Percentiles rank a stretch among this genome's conserved stretches.
These are phyloP conservation scores for Zosterops lateralis DNA, from an alignment of 2,113 vertebrate genomes.

Conservation along the genomic window DNA sequence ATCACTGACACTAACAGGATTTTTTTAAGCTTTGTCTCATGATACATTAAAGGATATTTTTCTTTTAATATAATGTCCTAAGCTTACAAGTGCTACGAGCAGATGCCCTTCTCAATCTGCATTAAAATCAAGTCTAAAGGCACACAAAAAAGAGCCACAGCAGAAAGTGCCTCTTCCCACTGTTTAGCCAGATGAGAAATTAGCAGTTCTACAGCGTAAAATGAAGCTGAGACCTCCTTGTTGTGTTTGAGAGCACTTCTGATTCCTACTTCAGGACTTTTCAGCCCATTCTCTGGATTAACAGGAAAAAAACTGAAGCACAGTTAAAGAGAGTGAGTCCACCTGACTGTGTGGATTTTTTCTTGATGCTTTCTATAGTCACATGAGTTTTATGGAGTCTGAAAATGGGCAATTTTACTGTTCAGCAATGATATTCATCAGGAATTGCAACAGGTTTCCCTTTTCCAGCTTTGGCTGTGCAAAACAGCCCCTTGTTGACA, in stretches of 20 bases:
- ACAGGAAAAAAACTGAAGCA: not conserved
- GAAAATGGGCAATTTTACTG: not conserved
- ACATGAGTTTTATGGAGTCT: accelerated
- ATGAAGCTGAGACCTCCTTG: not conserved
- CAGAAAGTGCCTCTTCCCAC: not conserved
- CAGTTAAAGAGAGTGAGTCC: not conserved
- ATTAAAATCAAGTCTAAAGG: not conserved
- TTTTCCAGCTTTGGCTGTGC: not conserved
- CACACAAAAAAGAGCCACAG: not conserved
- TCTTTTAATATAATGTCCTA: conserved; percentile 39
- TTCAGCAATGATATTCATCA: not conserved
- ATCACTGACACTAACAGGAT: conserved; percentile 49
- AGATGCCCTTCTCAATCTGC: conserved; percentile 24
- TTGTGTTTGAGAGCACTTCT: not conserved
- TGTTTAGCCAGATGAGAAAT: not conserved
- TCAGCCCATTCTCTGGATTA: not conserved
- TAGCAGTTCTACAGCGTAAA: not conserved
- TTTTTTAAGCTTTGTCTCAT: conserved; percentile 53
- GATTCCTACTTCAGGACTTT: not conserved
- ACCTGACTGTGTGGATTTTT: not conserved
- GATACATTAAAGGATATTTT: conserved; percentile 56
- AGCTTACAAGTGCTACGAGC: not conserved
- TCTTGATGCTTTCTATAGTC: not conserved
- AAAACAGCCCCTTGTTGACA: not conserved
- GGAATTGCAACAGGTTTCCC: not conserved